Evolutionary conservation across 1,140 invertebrate genomes (phyloP).

Genomic region (Calosoma granatense): DNA sequence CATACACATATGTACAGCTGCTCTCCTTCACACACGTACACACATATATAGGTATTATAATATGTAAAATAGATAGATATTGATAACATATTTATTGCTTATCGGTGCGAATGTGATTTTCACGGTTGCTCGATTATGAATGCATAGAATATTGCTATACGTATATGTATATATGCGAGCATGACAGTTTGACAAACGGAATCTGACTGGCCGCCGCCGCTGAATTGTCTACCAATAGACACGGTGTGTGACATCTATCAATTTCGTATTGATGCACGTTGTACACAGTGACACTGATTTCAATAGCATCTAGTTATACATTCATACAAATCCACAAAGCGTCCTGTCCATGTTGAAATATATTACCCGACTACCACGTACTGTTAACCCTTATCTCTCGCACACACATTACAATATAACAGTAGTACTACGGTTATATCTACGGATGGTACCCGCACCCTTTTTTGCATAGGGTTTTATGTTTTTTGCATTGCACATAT

Average conservation of each 20-base stretch:
- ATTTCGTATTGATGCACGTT: conserved; percentile 35
- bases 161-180: background rate
- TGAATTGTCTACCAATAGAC: background rate
- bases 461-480: conserved; percentile 35
- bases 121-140: background rate
- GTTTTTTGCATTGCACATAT: too few species aligned
- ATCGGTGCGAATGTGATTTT: background rate
- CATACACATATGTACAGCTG: too few species aligned
- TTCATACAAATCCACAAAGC: conserved; percentile 33
- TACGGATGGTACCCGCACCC: conserved; percentile 19
- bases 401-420: conserved; percentile 28
- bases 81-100: conserved; percentile 4
- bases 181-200: background rate
- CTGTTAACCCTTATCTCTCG: conserved; percentile 20
- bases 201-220: background rate
- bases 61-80: too few species aligned
- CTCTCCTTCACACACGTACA: too few species aligned
- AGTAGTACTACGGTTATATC: conserved; percentile 23
- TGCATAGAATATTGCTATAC: background rate
- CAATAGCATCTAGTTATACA: conserved; percentile 36
- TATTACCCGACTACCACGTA: conserved; percentile 14
- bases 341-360: conserved; percentile 29
- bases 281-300: background rate
- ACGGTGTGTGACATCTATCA: conserved; percentile 24
- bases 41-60: too few species aligned